These are phyloP conservation scores for Pantherophis vulpinus DNA, from an alignment of 2,797 vertebrate species.

Conservation along the genomic window DNA sequence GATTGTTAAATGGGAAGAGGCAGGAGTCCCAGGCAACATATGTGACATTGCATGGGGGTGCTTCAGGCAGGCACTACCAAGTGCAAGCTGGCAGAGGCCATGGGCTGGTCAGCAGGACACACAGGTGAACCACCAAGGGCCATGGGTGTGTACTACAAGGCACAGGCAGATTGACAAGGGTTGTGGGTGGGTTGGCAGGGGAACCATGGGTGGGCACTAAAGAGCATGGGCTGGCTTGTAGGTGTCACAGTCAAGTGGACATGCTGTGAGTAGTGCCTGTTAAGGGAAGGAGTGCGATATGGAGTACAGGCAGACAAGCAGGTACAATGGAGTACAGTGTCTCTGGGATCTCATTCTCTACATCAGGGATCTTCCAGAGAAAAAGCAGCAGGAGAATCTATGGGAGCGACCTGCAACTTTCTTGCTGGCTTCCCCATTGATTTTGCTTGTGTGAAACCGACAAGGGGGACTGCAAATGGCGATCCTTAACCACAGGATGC, in stretches of 20 bases:
- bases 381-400: background rate
- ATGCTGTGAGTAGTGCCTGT: background rate
- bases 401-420: background rate
- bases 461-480: background rate
- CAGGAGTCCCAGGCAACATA: background rate
- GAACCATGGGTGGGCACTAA: background rate
- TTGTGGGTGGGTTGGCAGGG: background rate
- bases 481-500: background rate
- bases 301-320: background rate
- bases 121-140: background rate
- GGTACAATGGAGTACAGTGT: background rate
- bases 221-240: background rate
- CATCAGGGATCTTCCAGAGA: background rate
- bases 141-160: background rate
- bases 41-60: background rate
- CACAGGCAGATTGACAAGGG: background rate
- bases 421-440: background rate
- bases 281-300: background rate
- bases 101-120: too few species aligned
- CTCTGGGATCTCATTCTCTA: background rate
- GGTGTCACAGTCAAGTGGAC: background rate
- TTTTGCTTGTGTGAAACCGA: background rate
- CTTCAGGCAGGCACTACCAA: background rate
- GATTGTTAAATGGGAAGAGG: background rate
- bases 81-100: too few species aligned